Evolutionary conservation across 1,140 invertebrate genomes (phyloP).

Genomic region (Kradibia gibbosae): DNA sequence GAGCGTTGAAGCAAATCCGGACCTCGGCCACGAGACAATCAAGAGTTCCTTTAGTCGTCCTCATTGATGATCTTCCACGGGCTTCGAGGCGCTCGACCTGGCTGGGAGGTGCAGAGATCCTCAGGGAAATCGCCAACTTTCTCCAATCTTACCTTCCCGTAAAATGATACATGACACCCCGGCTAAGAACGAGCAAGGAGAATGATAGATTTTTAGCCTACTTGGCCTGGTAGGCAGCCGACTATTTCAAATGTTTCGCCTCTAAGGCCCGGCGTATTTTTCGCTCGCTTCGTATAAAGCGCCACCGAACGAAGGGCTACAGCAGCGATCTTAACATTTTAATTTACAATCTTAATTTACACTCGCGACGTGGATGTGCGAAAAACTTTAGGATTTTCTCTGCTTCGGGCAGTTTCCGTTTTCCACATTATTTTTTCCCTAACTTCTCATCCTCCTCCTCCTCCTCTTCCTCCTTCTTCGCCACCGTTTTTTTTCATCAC

Average conservation of each 20-base stretch:
- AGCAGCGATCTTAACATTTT: constrained; percentile 21
- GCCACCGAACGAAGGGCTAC: background rate
- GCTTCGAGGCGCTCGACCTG: too few species aligned
- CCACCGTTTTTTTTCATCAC: constrained; percentile 16
- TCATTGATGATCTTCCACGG: too few species aligned
- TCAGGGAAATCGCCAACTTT: too few species aligned
- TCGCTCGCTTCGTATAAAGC: background rate
- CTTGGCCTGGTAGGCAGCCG: background rate
- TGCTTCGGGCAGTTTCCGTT: constrained; percentile 10
- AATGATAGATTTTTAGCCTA: background rate
- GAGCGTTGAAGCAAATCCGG: too few species aligned
- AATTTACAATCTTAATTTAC: constrained; percentile 20
- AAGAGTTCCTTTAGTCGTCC: too few species aligned
- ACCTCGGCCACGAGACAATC: too few species aligned
- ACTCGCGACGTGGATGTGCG: background rate
- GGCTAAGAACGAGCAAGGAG: background rate
- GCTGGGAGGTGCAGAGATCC: too few species aligned
- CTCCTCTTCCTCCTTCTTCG: background rate
- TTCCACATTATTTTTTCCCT: background rate
- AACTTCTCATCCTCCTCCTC: background rate
- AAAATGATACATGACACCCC: too few species aligned
- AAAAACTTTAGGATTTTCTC: constrained; percentile 19
- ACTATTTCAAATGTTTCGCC: background rate
- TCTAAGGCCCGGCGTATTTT: background rate
- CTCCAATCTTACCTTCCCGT: too few species aligned